Conservation (phyloP, 2,113 vertebrate genomes). For the Pteruthius melanotis region DNA sequence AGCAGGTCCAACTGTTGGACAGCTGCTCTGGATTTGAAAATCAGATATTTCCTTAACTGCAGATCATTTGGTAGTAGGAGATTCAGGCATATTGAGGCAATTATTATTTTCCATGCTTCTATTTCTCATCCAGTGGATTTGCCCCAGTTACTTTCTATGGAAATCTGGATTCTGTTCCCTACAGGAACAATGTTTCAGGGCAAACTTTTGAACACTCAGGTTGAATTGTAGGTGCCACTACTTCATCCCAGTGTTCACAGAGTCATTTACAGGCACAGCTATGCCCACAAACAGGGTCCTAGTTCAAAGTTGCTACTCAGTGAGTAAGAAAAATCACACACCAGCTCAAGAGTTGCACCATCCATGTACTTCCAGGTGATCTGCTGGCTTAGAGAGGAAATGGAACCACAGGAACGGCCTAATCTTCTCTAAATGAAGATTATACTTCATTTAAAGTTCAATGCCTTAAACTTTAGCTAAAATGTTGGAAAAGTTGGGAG, state of each 20-base stretch:
- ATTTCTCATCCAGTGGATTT: background rate
- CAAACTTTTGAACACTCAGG: background rate
- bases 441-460: no score
- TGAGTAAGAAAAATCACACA: background rate
- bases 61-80: background rate
- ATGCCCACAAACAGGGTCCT: rapidly evolving
- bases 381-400: background rate
- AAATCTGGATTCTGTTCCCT: background rate
- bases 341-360: background rate
- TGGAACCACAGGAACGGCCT: background rate
- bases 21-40: background rate
- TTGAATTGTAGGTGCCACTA: background rate
- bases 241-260: background rate
- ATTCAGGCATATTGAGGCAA: background rate
- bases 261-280: background rate
- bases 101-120: background rate
- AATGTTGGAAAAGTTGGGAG: background rate
- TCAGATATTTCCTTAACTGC: background rate
- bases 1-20: background rate
- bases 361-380: background rate
- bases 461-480: rapidly evolving
- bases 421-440: background rate
- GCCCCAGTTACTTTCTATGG: background rate
- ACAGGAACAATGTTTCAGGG: background rate
- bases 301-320: rapidly evolving